phyloP scores from a whole-genome alignment of 2,113 vertebrate genomes.

The Piprites chloris region DNA sequence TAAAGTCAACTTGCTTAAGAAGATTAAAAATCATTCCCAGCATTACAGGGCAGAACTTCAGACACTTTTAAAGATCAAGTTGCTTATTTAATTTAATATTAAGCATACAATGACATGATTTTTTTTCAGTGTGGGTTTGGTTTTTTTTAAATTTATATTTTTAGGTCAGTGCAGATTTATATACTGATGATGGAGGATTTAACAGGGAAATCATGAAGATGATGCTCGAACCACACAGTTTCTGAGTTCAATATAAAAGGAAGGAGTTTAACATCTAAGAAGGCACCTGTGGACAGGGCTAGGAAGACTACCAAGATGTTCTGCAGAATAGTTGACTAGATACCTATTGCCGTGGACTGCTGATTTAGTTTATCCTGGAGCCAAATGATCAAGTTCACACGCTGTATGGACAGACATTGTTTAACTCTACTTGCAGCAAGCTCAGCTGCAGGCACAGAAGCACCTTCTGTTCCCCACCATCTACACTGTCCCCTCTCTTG shows the following conservation, averaged over 20 bases:
- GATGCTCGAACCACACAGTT: neutral
- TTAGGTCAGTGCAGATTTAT: neutral
- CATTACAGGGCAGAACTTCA: neutral
- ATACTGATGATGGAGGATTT: neutral
- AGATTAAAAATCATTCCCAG: neutral
- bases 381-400: neutral
- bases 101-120: neutral
- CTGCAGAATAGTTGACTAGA: neutral
- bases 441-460: neutral
- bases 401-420: neutral
- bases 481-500: no score
- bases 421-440: neutral
- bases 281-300: neutral
- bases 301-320: neutral
- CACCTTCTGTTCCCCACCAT: neutral
- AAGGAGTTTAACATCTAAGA: neutral
- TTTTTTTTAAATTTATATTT: neutral
- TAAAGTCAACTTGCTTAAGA: neutral
- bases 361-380: neutral
- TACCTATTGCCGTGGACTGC: neutral
- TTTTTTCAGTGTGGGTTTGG: neutral
- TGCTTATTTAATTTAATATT: neutral
- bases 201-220: neutral
- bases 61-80: neutral
- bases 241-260: neutral